Evolutionary conservation across 2,888 invertebrate species (phyloP).

Genomic region (Dendrolimus pini): DNA sequence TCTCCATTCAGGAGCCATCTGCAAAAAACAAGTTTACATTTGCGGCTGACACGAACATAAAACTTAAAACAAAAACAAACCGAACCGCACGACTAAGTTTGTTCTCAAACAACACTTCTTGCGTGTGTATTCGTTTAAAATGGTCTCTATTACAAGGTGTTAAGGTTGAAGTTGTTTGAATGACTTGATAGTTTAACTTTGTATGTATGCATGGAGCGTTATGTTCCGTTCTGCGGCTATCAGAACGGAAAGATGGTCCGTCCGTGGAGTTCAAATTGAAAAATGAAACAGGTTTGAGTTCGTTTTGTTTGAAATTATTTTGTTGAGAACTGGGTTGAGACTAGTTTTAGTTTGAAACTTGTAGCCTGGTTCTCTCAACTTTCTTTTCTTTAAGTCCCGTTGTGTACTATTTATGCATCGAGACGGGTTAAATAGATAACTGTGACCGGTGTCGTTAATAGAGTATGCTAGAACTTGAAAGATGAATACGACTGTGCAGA

Average conservation of each 20-base stretch:
- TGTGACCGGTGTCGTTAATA: no score
- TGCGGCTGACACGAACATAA: not conserved
- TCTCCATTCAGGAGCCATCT: not conserved
- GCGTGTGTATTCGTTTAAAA: not conserved
- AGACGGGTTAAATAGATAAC: no score
- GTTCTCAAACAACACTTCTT: not conserved
- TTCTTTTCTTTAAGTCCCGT: not conserved
- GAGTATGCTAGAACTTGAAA: no score
- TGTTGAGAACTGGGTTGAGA: not conserved
- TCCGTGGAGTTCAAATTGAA: not conserved
- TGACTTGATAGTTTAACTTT: not conserved
- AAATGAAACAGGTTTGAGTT: not conserved
- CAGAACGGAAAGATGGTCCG: conserved; percentile 4
- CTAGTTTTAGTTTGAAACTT: not conserved
- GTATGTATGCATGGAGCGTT: not conserved
- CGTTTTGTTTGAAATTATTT: not conserved
- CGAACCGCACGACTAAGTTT: not conserved
- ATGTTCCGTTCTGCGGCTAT: not conserved
- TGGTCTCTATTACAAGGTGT: not conserved
- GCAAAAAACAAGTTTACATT: not conserved
- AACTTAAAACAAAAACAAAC: not conserved
- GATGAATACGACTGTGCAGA: no score
- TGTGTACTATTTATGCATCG: no score
- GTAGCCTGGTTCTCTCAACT: not conserved
- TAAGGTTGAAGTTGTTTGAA: not conserved